phyloP scores from a whole-genome alignment of 2,888 invertebrate genomes.

The Toxonevra muliebris region DNA sequence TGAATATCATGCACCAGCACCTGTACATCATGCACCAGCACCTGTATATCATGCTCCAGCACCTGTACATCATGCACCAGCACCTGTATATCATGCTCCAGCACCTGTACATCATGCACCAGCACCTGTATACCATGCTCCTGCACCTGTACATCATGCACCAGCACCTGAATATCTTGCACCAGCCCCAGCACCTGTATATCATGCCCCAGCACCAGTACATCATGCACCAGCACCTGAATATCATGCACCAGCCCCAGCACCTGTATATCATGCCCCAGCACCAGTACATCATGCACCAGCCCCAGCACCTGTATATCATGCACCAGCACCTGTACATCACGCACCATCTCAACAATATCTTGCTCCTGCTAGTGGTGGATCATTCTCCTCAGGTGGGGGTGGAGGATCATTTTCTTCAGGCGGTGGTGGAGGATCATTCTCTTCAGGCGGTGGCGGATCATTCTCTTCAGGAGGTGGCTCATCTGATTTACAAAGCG shows the following conservation, averaged over 20 bases:
- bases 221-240: not conserved
- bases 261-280: conserved; percentile 2
- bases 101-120: conserved; percentile 15
- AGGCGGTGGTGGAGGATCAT: too few relatives aligned
- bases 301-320: not conserved
- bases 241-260: conserved; percentile 2
- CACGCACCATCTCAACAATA: not conserved
- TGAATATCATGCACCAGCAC: conserved; percentile 9
- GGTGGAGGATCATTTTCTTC: too few relatives aligned
- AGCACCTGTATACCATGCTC: conserved; percentile 13
- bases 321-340: not conserved
- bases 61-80: conserved; percentile 12
- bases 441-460: too few relatives aligned
- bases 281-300: not conserved
- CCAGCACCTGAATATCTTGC: conserved; percentile 14
- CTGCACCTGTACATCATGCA: conserved; percentile 25
- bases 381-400: too few relatives aligned
- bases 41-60: conserved; percentile 8
- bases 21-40: conserved; percentile 15
- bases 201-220: conserved; percentile 4
- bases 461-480: too few relatives aligned
- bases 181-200: conserved; percentile 21
- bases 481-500: too few relatives aligned
- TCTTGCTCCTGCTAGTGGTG: too few relatives aligned
- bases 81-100: conserved; percentile 25